These are phyloP conservation scores for Odontophorus gujanensis DNA, from an alignment of 2,113 vertebrate species.

Conservation along the genomic window DNA sequence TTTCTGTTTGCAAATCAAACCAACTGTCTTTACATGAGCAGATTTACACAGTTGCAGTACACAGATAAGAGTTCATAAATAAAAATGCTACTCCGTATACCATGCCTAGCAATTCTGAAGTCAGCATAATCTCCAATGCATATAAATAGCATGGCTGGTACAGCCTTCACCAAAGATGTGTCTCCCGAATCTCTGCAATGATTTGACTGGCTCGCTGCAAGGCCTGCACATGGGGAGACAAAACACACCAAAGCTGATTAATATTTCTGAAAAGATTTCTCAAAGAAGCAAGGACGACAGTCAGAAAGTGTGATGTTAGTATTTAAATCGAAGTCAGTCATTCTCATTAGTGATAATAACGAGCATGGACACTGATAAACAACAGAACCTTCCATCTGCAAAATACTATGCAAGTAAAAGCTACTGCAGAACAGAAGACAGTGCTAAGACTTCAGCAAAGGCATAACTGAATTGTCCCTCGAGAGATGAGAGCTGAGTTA, in stretches of 20 bases:
- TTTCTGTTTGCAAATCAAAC: slow-evolving; percentile 76
- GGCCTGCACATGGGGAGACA: slow-evolving; percentile 79
- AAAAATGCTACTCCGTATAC: slow-evolving; percentile 81
- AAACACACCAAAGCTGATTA: not conserved
- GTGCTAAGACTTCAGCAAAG: not conserved
- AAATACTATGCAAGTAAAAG: not conserved
- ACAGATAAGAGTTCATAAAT: slow-evolving; percentile 84
- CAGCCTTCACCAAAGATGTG: slow-evolving; percentile 93
- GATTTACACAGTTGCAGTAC: slow-evolving; percentile 73
- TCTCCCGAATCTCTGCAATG: slow-evolving; percentile 97
- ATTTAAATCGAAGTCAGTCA: not conserved
- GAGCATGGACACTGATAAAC: not conserved
- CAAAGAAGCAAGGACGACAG: not conserved
- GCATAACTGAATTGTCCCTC: not conserved
- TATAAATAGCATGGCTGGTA: slow-evolving; percentile 20
- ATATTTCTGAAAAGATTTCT: not conserved
- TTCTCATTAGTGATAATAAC: not conserved
- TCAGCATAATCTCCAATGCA: slow-evolving; percentile 57
- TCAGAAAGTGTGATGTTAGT: not conserved
- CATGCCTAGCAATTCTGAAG: slow-evolving; percentile 78
- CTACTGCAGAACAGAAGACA: not conserved
- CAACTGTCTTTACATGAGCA: slow-evolving; percentile 74
- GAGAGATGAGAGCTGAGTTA: not conserved
- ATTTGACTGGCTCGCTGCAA: slow-evolving; percentile 98
- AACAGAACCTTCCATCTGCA: not conserved